These are phyloP conservation scores for Indri indri DNA, from an alignment of 2,113 vertebrate genomes.

Conservation along the genomic window DNA sequence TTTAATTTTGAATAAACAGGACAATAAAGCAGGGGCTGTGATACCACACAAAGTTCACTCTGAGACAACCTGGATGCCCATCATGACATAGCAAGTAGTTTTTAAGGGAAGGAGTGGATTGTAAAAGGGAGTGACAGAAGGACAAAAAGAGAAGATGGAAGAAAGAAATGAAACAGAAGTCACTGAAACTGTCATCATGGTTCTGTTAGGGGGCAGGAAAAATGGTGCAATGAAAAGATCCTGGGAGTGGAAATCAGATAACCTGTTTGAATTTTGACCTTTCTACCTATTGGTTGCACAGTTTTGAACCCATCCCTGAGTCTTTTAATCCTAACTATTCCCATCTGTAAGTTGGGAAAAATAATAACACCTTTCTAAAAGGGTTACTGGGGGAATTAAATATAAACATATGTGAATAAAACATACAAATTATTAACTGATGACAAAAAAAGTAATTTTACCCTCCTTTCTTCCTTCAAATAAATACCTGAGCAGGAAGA, in stretches of 20 bases:
- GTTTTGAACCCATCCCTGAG: neutral
- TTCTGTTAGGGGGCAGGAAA: no score
- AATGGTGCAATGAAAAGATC: neutral
- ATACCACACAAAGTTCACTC: neutral
- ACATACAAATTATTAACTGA: neutral
- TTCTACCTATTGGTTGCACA: neutral
- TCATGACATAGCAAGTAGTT: neutral
- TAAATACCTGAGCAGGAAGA: conserved; percentile 55
- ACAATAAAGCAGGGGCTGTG: neutral
- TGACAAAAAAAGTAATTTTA: neutral
- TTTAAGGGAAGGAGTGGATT: neutral
- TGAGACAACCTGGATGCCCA: neutral
- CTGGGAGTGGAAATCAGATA: neutral
- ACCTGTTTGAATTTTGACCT: neutral
- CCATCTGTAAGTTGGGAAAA: neutral
- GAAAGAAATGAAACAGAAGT: neutral
- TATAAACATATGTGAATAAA: neutral
- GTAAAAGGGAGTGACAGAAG: neutral
- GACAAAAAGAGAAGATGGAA: neutral
- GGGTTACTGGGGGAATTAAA: neutral
- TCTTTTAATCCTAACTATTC: neutral
- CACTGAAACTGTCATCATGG: neutral
- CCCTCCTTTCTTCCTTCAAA: conserved; percentile 29
- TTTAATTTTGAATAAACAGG: neutral
- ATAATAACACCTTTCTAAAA: neutral